These are phyloP conservation scores for Reinhardtius hippoglossoides DNA, from an alignment of 2,113 vertebrate genomes.

Conservation along the genomic window DNA sequence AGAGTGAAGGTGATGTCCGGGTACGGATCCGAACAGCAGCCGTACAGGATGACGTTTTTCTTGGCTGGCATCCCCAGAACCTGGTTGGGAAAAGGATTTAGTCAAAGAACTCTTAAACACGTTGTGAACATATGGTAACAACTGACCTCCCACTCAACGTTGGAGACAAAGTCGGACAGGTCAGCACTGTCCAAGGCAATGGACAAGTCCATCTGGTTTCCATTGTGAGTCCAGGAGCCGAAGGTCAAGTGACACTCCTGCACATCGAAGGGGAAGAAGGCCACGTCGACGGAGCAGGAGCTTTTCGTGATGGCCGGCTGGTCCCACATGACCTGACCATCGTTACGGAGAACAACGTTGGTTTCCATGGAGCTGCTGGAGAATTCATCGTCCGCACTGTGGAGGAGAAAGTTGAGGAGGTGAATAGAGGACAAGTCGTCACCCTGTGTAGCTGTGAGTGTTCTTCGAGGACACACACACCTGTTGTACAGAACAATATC, in stretches of 20 bases:
- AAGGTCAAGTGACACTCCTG: slow-evolving; percentile 91
- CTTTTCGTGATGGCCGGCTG: slow-evolving; percentile 92
- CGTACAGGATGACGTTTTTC: slow-evolving; percentile 87
- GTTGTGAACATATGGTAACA: neutral
- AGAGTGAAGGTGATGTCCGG: slow-evolving; percentile 92
- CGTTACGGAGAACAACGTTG: slow-evolving; percentile 87
- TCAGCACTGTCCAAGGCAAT: slow-evolving; percentile 82
- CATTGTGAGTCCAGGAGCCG: slow-evolving; percentile 94
- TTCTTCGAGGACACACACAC: slow-evolving; percentile 64
- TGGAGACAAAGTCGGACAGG: slow-evolving; percentile 89
- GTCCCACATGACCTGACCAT: slow-evolving; percentile 90
- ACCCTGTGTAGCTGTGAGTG: neutral
- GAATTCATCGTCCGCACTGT: slow-evolving; percentile 87
- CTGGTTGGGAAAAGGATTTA: slow-evolving; percentile 13
- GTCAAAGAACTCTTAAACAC: neutral
- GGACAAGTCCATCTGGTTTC: slow-evolving; percentile 90
- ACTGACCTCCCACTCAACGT: slow-evolving; percentile 86
- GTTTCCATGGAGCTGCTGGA: slow-evolving; percentile 89
- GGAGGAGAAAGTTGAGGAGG: neutral
- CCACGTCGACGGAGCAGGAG: slow-evolving; percentile 92
- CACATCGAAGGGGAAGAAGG: slow-evolving; percentile 92
- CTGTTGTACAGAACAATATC: slow-evolving; percentile 95
- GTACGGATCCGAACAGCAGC: slow-evolving; percentile 94
- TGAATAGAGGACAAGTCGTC: neutral
- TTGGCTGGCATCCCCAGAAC: slow-evolving; percentile 90